Percentiles rank a stretch among this genome's conserved stretches.
These are phyloP conservation scores for Pocillopora verrucosa DNA, from an alignment of 64 coral and sea anemone species.

Conservation along the genomic window DNA sequence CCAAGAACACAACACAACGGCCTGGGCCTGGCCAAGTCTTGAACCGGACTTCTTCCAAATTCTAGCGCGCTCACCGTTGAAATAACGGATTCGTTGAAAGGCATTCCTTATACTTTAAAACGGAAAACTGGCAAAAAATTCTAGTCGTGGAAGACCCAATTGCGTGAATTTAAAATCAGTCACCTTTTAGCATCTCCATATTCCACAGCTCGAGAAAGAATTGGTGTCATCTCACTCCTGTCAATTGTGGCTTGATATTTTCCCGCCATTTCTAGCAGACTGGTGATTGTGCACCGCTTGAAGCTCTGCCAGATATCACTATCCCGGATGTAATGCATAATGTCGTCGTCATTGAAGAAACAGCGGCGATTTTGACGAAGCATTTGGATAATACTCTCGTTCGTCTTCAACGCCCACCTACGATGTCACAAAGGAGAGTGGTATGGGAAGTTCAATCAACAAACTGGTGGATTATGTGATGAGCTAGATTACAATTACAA, in stretches of 20 bases:
- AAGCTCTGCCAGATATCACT: constrained; percentile 98
- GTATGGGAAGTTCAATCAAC: background rate
- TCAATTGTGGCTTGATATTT: constrained; percentile 49
- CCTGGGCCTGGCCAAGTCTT: no score
- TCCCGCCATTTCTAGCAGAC: constrained; percentile 47
- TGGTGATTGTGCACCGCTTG: constrained; percentile 69
- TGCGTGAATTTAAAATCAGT: no score
- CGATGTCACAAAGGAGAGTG: background rate
- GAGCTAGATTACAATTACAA: background rate
- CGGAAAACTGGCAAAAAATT: no score
- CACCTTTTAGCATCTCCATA: constrained; percentile 87
- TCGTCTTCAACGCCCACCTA: constrained; percentile 91
- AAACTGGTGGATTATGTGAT: background rate
- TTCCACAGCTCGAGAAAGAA: constrained; percentile 59
- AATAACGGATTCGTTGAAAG: no score
- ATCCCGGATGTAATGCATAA: constrained; percentile 81
- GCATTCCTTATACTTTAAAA: no score
- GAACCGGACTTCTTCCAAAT: no score
- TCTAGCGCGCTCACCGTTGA: no score
- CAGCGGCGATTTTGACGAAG: constrained; percentile 61
- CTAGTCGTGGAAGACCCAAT: background rate
- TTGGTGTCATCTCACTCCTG: constrained; percentile 50
- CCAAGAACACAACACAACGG: no score
- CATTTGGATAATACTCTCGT: constrained; percentile 67
- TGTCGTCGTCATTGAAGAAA: constrained; percentile 73